phyloP scores from a whole-genome alignment of 1,140 invertebrate genomes.

The Drosophila lini region DNA sequence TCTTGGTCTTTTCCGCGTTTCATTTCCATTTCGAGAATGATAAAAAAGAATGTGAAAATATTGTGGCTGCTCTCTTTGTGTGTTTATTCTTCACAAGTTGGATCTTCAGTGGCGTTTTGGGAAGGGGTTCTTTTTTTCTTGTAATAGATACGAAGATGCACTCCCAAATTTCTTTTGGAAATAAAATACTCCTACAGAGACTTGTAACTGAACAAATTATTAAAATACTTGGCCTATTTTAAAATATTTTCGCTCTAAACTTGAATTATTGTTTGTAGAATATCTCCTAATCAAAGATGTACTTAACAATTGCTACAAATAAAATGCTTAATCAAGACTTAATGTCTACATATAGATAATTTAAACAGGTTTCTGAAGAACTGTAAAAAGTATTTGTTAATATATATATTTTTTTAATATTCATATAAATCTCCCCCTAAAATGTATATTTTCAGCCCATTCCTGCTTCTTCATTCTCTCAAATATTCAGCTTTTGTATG shows the following conservation, averaged over 20 bases:
- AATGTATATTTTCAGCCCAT: neutral
- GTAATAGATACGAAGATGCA: slow-evolving; percentile 1
- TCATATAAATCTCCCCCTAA: neutral
- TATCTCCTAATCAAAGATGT: neutral
- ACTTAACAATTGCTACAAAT: neutral
- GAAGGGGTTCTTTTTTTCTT: neutral
- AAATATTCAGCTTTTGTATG: slow-evolving; percentile 43
- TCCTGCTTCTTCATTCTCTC: slow-evolving; percentile 9
- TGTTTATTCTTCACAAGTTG: slow-evolving; percentile 64
- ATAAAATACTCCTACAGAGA: neutral
- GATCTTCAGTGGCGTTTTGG: slow-evolving; percentile 8
- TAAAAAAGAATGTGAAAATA: slow-evolving; percentile 56
- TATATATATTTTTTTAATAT: neutral
- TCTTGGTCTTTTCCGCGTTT: slow-evolving; percentile 37
- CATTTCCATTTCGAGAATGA: slow-evolving; percentile 73
- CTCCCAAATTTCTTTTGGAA: neutral
- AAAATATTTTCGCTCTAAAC: neutral
- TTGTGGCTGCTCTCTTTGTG: slow-evolving; percentile 67
- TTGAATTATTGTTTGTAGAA: neutral
- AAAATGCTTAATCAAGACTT: neutral
- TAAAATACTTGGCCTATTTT: neutral
- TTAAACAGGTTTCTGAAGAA: too few relatives aligned
- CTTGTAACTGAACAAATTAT: neutral
- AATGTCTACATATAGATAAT: neutral
- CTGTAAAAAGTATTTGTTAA: neutral